Conservation (phyloP, 64 coral and sea anemone genomes). For the Trachythela sp. region DNA sequence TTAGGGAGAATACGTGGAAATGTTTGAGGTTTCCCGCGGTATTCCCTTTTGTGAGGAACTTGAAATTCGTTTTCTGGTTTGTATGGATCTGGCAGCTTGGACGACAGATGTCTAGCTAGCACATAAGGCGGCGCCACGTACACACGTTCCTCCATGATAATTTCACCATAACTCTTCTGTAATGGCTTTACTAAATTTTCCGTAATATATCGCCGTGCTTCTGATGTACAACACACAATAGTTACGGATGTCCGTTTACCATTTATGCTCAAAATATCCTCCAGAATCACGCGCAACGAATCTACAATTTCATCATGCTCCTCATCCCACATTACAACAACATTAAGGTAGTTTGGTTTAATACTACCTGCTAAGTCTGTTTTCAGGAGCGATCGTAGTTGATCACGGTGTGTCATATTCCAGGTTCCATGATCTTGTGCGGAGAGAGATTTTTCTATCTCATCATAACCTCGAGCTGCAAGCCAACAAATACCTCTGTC, state of each 20-base stretch:
- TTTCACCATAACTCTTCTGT: conserved; percentile 50
- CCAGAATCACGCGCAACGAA: conserved; percentile 49
- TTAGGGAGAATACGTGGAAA: conserved; percentile 62
- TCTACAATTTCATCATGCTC: conserved; percentile 53
- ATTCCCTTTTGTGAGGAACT: conserved; percentile 46
- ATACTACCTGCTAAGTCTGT: conserved; percentile 56
- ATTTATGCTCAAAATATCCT: conserved; percentile 47
- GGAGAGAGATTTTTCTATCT: conserved; percentile 49
- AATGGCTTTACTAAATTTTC: conserved; percentile 35
- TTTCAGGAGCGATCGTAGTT: conserved; percentile 28
- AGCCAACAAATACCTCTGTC: conserved; percentile 67
- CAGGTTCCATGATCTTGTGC: conserved; percentile 49
- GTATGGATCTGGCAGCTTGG: conserved; percentile 56
- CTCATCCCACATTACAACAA: conserved; percentile 63
- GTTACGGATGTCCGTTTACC: conserved; percentile 45
- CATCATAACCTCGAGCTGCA: conserved; percentile 61
- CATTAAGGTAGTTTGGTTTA: conserved; percentile 53
- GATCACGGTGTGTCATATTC: conserved; percentile 59
- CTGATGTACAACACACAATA: conserved; percentile 53
- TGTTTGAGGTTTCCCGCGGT: conserved; percentile 18
- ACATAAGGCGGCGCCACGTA: conserved; percentile 62
- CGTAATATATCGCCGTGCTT: neutral
- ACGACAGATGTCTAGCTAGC: conserved; percentile 42
- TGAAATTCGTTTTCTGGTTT: conserved; percentile 60
- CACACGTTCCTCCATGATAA: conserved; percentile 39